Base-by-base conservation (phyloP, 2,113 vertebrate genomes). In the Urocynchramus pylzowi region DNA sequence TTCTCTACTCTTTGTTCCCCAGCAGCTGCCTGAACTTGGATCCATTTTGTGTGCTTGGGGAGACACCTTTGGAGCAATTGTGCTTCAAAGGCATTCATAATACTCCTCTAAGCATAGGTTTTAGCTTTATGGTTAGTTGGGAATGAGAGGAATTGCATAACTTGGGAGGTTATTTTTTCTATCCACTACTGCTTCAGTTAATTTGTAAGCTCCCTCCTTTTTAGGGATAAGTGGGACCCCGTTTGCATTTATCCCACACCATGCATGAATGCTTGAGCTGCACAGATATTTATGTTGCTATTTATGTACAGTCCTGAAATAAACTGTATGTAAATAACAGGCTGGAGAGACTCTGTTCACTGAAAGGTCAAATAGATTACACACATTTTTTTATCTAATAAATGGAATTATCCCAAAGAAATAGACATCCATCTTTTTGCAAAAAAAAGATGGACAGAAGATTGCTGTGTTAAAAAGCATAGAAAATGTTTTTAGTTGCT, bases 251-350 rank as follows among this genome's bases (percentile, higher is more conserved):
- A 64, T 3, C 7, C 8, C 17, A 31, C 24, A 31, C 7, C n/a
- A 20, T 0, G 2, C 24, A 15, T 27, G 52, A 4, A 50, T 71
- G 35, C 9, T 74, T 2, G 0, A 16, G 18, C 31, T 49, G 19
- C 37, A n/a, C 17, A 81, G 39, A 70, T 81, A 1, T 41, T 82
- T n/a, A n/a, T n/a, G n/a, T n/a, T n/a, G n/a, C n/a, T 47, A 2
- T 71, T 89, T 67, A 16, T 76, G 9, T 53, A 52, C 9, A 45
- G 8, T 47, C 7, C 42, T 89, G 45, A 77, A 80, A 42, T 71
- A 88, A 73, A 30, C 4, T 20, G 8, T 18, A 7, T 71, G 2
- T 52, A 52, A 87, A 31, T 68, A 60, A 21, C 8, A 68, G 41
- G 28, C 45, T 60, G 23, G 28, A 44, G 24, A 21, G 53, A 47